Base-by-base conservation (phyloP, 2,888 invertebrate genomes). In the Diogma glabrata region DNA sequence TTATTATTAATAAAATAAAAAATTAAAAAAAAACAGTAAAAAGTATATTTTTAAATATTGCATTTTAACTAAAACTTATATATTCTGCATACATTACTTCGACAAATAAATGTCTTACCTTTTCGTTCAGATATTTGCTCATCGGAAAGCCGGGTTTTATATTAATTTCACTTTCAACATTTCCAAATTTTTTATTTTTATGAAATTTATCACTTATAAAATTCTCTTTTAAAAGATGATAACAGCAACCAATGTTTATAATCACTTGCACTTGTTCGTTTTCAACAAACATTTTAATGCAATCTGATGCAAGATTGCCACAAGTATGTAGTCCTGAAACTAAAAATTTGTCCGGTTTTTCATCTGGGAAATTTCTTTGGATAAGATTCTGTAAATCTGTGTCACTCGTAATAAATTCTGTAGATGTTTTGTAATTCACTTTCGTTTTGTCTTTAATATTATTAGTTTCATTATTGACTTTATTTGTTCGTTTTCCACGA, bases 201-300 rank as follows among this genome's bases (percentile, higher is more conserved):
- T 65, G 67, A 51, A 66, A 63, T 33, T 66, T 64, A 36, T 62
- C 59, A 1, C 53, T 40, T 1, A 67, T 66, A 58, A 67, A 74
- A 55, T 72, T 65, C 60, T 87, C 86, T 1, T 74, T 75, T 17
- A 94, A 68, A 2, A 87, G 73, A 67, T 94, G 89, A 70, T 92
- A 93, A 64, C 94, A 94, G 64, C 94, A 95, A 0, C 91, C 89
- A 30, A 94, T 85, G 63, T 84, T 85, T 60, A 87, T 83, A 1
- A 92, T 64, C 0, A 78, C 75, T 52, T 71, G 72, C 0, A 82
- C 74, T 22, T 73, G 63, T 0, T 70, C 52, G 53, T 77, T 77
- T 0, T 67, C 59, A 4, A 72, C 63, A 63, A 89, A 93, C 12
- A 87, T 72, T 54, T 78, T 77, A 1, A 92, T 69, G 36, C 82